These are phyloP conservation scores for Stomatorhinus ivindoensis DNA, from an alignment of 2,113 vertebrate genomes.

Conservation along the genomic window DNA sequence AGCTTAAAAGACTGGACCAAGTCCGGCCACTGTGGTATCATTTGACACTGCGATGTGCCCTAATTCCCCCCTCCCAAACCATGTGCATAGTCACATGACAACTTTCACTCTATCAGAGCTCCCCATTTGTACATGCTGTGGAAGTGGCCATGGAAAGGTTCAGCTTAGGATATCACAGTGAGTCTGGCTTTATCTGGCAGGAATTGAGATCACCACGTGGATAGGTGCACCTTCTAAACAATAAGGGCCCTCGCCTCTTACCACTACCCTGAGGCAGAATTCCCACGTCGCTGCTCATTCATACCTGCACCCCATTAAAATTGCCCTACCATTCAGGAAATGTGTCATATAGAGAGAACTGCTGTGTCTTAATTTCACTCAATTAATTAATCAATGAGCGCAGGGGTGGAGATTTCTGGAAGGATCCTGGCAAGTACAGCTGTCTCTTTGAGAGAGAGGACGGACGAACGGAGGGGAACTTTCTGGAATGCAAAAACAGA, in stretches of 20 bases:
- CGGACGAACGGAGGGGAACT: background rate
- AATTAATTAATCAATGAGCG: constrained; percentile 42
- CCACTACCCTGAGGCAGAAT: background rate
- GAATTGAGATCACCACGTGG: background rate
- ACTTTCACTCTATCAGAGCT: background rate
- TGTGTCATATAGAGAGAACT: constrained; percentile 28
- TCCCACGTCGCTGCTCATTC: constrained; percentile 8
- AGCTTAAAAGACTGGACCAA: background rate
- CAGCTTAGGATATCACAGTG: background rate
- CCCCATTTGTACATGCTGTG: background rate
- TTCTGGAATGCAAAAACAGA: background rate
- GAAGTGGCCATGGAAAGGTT: background rate
- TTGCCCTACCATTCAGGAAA: constrained; percentile 29
- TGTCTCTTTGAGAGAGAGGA: background rate
- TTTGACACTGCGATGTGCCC: background rate
- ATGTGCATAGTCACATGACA: background rate
- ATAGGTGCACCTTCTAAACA: background rate
- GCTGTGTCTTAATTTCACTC: constrained; percentile 36
- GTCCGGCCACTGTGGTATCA: background rate
- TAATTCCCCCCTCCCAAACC: background rate
- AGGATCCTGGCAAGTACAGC: background rate
- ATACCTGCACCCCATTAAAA: constrained; percentile 31
- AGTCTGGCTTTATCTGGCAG: background rate
- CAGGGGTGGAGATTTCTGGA: constrained; percentile 23
- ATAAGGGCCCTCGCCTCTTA: background rate